A percentile compares a stretch with the other conserved stretches of the same genome.
Evolutionary conservation across 1,140 invertebrate species (phyloP).

Genomic region (Brachionus asplanchnoidis): DNA sequence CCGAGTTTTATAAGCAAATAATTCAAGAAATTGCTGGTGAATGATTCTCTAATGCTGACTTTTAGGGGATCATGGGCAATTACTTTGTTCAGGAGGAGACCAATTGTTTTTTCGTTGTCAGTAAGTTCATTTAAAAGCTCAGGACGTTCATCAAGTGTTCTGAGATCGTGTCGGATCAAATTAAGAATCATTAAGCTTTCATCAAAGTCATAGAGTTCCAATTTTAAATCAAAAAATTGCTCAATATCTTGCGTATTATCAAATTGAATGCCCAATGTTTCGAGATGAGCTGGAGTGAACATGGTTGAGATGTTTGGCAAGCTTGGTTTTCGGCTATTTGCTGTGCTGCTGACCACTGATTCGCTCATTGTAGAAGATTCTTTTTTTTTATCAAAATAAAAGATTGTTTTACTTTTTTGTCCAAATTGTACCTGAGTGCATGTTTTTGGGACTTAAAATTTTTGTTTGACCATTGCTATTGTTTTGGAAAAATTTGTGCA

Average conservation of each 20-base stretch:
- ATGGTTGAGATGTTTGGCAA: not conserved
- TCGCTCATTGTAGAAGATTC: not conserved
- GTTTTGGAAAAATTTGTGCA: not conserved
- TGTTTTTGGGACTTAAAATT: not conserved
- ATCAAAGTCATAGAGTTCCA: not conserved
- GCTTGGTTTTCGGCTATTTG: not conserved
- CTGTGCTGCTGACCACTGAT: not conserved
- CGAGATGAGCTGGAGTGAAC: not conserved
- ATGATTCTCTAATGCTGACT: slow-evolving; percentile 17
- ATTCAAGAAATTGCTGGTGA: slow-evolving; percentile 20
- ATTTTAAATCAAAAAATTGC: not conserved
- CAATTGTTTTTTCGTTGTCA: slow-evolving; percentile 21
- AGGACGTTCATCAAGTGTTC: not conserved
- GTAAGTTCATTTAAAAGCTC: not conserved
- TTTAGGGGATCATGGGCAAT: not conserved
- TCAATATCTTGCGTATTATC: not conserved
- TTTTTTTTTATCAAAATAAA: not conserved
- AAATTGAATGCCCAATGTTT: not conserved
- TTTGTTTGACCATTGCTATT: not conserved
- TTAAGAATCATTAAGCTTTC: not conserved
- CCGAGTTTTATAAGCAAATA: not conserved
- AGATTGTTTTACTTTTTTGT: not conserved
- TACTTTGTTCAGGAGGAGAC: not conserved
- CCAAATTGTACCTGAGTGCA: not conserved
- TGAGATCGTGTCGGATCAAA: not conserved